Conservation (phyloP, 2,113 vertebrate species). For the Tauraco erythrolophus region DNA sequence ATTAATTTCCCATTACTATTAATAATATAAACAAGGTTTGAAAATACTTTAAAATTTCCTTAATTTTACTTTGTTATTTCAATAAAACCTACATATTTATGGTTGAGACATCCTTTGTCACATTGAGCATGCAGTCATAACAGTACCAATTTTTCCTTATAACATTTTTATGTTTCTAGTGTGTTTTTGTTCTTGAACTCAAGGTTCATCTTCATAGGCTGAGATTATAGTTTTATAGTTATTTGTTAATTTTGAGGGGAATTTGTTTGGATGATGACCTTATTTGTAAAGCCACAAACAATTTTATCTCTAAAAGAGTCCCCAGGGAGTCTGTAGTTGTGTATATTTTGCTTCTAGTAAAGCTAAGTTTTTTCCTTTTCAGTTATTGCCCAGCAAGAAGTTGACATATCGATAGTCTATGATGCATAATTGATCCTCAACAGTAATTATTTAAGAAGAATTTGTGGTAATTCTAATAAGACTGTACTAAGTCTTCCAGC, state of each 20-base stretch:
- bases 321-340: not conserved
- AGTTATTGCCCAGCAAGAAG: not conserved
- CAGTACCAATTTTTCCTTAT: not conserved
- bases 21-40: constrained; percentile 16
- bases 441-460: not conserved
- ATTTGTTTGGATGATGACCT: not conserved
- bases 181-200: not conserved
- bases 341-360: not conserved
- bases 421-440: fast-evolving
- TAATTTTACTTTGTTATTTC: not conserved
- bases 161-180: not conserved
- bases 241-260: not conserved
- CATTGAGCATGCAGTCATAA: not conserved
- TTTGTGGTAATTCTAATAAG: not conserved
- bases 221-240: not conserved
- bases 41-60: not conserved
- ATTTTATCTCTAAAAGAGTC: not conserved
- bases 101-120: not conserved
- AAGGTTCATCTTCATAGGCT: not conserved
- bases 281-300: not conserved
- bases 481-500: not conserved
- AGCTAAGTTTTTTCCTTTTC: not conserved
- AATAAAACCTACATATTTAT: not conserved
- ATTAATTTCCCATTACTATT: constrained; percentile 17
- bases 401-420: not conserved